Percentiles rank a stretch among this genome's conserved stretches.
Conservation (phyloP, 2,888 invertebrate genomes). For the Trimorus sp. region DNA sequence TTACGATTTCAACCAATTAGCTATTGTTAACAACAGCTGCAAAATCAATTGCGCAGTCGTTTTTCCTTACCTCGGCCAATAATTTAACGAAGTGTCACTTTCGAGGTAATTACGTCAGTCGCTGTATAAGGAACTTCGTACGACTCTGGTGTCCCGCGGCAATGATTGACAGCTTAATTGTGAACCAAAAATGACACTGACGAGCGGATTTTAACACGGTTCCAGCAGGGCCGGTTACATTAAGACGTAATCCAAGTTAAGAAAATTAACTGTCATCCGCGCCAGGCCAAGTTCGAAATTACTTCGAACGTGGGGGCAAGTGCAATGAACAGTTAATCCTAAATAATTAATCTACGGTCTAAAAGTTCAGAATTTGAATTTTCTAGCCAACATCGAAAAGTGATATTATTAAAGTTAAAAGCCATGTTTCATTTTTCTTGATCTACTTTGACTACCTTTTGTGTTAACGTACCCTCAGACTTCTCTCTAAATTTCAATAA, state of each 20-base stretch:
- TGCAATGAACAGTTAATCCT: background rate
- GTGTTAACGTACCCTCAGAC: too few relatives aligned
- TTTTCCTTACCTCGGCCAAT: background rate
- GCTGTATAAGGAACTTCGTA: constrained; percentile 11
- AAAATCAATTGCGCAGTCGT: background rate
- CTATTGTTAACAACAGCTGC: background rate
- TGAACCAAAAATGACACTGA: constrained; percentile 24
- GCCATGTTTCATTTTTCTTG: too few relatives aligned
- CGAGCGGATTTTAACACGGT: background rate
- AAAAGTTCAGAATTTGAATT: too few relatives aligned
- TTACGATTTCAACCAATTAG: background rate
- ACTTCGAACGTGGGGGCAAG: background rate
- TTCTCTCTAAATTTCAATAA: too few relatives aligned
- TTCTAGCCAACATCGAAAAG: too few relatives aligned
- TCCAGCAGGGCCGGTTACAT: constrained; percentile 10
- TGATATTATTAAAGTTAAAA: too few relatives aligned
- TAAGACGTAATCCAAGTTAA: constrained; percentile 23
- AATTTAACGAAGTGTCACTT: background rate
- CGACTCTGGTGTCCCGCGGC: constrained; percentile 7
- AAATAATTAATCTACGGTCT: background rate
- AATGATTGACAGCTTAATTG: constrained; percentile 31
- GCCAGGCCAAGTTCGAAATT: constrained; percentile 15
- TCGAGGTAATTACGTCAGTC: background rate
- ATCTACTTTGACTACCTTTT: too few relatives aligned
- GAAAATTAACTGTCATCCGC: constrained; percentile 41